phyloP scores from a whole-genome alignment of 92 coral and sea anemone genomes.

The Muricea muricata region DNA sequence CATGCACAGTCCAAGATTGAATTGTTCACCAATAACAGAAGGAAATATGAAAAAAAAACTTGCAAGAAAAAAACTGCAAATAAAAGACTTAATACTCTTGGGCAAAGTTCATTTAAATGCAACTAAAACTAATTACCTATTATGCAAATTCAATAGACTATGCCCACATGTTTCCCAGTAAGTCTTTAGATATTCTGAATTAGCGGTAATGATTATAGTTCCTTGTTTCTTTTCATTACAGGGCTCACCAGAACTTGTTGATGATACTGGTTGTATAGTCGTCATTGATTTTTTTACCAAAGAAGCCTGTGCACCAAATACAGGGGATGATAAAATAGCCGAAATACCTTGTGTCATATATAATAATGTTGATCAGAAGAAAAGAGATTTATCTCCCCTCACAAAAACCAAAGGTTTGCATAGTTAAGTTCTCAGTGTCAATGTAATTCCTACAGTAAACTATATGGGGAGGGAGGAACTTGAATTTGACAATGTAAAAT shows the following conservation, averaged over 20 bases:
- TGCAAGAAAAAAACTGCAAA: too few relatives aligned
- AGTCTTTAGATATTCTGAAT: too few relatives aligned
- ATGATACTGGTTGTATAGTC: conserved; percentile 55
- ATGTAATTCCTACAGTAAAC: background rate
- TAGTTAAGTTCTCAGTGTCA: background rate
- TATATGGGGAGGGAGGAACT: background rate
- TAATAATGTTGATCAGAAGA: conserved; percentile 41
- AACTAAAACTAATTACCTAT: too few relatives aligned
- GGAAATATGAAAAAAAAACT: too few relatives aligned
- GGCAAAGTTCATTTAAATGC: background rate
- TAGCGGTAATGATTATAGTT: too few relatives aligned
- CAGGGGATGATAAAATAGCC: conserved; percentile 5
- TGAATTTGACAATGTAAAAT: background rate
- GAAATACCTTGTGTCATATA: conserved; percentile 88
- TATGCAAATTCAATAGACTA: too few relatives aligned
- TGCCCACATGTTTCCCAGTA: too few relatives aligned
- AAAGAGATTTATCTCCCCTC: conserved; percentile 86
- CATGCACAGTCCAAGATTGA: too few relatives aligned
- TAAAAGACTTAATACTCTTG: too few relatives aligned
- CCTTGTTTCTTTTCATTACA: background rate
- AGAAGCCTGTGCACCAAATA: conserved; percentile 71
- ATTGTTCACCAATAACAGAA: too few relatives aligned
- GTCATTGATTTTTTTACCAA: conserved; percentile 88
- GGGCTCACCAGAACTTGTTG: conserved; percentile 42
- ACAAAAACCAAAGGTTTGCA: conserved; percentile 74